Evolutionary conservation across 2,797 vertebrate species (phyloP), one percentile per base, ranked within the genome.

Genomic region (Falco novaeseelandiae): DNA sequence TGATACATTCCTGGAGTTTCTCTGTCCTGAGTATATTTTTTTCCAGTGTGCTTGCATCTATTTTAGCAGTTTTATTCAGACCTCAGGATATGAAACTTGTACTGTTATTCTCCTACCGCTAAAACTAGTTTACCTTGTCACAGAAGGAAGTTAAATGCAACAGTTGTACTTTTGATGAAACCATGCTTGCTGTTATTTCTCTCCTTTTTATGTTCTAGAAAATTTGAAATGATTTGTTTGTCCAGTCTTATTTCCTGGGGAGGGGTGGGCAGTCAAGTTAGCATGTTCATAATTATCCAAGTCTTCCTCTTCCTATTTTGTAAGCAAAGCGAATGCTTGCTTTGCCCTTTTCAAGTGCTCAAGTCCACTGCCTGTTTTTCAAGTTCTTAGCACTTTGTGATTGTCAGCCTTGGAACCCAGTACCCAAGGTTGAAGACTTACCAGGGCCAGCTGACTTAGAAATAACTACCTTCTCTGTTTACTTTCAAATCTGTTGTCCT

Each of bases 211-310:
- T 83, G 34, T 82, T 89, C 40, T 65, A 40, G 61, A 55, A 82
- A 42, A 69, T 93, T 84, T 77, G 65, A 83, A 73, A 59, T 91
- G 85, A 84, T 87, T 92, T 90, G 82, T 85, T 95, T 94, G 65
- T 90, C 54, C 69, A 91, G 32, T 86, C n/a, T 74, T 36, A 81
- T 1, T 57, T 81, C 38, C 48, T 19, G 23, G 11, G 9, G 11
- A 15, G 22, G 29, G 20, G 3, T 42, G 42, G 42, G 4, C 42
- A 42, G 59, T 87, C 8, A 95, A 59, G 57, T 74, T 74, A 61
- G 16, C 11, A 4, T 40, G 86, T 96, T 65, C 76, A 58, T 78
- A 72, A 74, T 87, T 81, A 61, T 29, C 15, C 22, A 69, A 25
- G 25, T 49, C 38, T 11, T 85, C n/a, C 10, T 86, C 9, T 86